Evolutionary conservation across 2,797 vertebrate genomes (phyloP).

Genomic region (Spatula versicolor): DNA sequence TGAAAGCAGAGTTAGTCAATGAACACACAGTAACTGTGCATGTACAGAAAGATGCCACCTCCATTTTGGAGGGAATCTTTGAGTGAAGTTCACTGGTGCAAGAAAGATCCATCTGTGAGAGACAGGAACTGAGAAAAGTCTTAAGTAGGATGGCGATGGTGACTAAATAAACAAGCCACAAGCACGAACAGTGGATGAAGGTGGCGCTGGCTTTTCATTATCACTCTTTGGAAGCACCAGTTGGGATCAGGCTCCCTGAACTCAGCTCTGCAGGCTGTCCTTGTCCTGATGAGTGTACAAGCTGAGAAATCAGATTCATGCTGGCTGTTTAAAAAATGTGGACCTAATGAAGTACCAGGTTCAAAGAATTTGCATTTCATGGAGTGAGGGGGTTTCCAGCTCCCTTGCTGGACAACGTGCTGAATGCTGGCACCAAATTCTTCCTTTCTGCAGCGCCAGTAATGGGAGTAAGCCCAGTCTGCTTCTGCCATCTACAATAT

Average conservation of each 20-base stretch:
- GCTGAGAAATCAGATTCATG: conserved; percentile 45
- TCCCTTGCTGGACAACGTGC: neutral
- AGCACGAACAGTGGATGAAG: neutral
- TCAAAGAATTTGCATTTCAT: conserved; percentile 44
- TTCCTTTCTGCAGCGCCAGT: neutral
- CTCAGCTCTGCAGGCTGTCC: conserved; percentile 44
- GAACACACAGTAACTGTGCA: neutral
- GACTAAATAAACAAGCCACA: neutral
- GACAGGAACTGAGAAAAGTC: neutral
- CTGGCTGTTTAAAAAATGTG: conserved; percentile 40
- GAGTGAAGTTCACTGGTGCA: neutral
- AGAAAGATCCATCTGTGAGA: neutral
- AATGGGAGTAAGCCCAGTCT: neutral
- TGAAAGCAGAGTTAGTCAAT: neutral
- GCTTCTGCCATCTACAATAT: neutral
- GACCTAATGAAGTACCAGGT: conserved; percentile 31
- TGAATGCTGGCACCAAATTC: neutral
- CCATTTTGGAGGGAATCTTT: neutral
- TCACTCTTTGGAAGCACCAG: neutral
- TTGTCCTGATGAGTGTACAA: conserved; percentile 46
- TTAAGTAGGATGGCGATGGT: neutral
- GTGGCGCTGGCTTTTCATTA: neutral
- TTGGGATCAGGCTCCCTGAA: conserved; percentile 45
- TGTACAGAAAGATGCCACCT: neutral
- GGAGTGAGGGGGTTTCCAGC: neutral